A percentile compares a stretch with the other conserved stretches of the same genome.
Conservation (phyloP, 1,140 invertebrate species). For the Philotrypesis tridentata region DNA sequence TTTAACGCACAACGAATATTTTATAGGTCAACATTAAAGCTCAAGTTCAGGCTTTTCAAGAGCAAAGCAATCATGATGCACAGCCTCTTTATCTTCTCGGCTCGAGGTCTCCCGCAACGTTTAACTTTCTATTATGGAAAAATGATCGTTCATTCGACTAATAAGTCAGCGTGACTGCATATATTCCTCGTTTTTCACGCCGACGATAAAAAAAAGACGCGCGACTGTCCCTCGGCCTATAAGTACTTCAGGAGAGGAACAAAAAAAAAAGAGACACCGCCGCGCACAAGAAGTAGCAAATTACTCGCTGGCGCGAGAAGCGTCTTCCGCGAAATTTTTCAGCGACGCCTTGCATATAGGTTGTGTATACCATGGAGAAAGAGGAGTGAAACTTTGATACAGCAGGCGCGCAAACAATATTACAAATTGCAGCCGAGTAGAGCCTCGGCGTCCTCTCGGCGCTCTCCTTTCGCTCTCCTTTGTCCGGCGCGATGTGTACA, state of each 20-base stretch:
- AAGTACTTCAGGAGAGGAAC: no score
- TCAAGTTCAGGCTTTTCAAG: not conserved
- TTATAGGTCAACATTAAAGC: not conserved
- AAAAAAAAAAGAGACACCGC: not conserved
- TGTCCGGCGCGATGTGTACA: not conserved
- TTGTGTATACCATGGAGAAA: not conserved
- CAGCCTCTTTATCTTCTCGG: not conserved
- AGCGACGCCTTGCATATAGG: not conserved
- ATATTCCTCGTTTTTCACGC: not conserved
- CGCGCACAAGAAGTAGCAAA: no score
- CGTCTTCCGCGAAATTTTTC: not conserved
- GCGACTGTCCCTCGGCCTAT: no score
- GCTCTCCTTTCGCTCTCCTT: constrained; percentile 33
- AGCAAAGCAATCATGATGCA: not conserved
- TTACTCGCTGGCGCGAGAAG: not conserved
- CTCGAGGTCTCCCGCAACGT: not conserved
- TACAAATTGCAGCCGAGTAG: constrained; percentile 20
- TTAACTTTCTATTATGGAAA: not conserved
- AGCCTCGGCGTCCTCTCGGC: not conserved
- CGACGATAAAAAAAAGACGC: not conserved
- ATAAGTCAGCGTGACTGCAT: not conserved
- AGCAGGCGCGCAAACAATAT: constrained; percentile 4
- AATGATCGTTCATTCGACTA: not conserved
- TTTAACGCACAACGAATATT: not conserved
- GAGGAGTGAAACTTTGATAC: not conserved